A percentile compares a stretch with the other conserved stretches of the same genome.
Conservation (phyloP, 2,113 vertebrate species). For the Microcebus murinus region DNA sequence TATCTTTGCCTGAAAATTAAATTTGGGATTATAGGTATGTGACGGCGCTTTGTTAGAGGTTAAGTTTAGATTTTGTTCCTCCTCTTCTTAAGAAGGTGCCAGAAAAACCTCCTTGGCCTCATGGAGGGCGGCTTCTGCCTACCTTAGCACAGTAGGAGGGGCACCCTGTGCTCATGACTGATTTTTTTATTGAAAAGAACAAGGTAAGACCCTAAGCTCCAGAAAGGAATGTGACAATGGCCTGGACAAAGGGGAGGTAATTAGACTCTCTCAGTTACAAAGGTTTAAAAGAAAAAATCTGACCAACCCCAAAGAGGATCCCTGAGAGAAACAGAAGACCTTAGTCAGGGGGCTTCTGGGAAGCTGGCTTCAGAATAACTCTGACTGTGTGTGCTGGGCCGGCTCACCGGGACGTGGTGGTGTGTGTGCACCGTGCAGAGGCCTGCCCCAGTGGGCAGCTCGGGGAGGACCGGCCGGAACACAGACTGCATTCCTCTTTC, state of each 20-base stretch:
- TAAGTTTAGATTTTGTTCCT: not conserved
- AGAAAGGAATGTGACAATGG: not conserved
- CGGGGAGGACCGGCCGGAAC: not conserved
- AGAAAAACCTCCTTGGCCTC: not conserved
- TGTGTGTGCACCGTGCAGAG: not conserved
- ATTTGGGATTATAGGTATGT: not conserved
- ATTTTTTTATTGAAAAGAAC: not conserved
- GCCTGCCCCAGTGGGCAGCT: not conserved
- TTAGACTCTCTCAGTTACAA: not conserved
- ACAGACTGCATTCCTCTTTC: not conserved
- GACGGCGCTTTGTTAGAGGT: not conserved
- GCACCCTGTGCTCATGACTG: not conserved
- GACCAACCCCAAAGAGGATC: not conserved
- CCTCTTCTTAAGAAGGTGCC: not conserved
- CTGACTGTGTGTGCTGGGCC: too few relatives aligned
- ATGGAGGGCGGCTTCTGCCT: too few relatives aligned
- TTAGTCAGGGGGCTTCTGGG: not conserved
- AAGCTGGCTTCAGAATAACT: not conserved
- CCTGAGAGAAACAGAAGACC: not conserved
- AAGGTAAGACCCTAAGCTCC: not conserved
- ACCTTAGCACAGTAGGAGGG: too few relatives aligned
- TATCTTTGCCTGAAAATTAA: slow-evolving; percentile 20
- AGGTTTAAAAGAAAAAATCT: not conserved
- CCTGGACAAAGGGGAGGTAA: too few relatives aligned
- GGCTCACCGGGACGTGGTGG: not conserved